Evolutionary conservation across 2,113 vertebrate genomes (phyloP).

Genomic region (Colius striatus): DNA sequence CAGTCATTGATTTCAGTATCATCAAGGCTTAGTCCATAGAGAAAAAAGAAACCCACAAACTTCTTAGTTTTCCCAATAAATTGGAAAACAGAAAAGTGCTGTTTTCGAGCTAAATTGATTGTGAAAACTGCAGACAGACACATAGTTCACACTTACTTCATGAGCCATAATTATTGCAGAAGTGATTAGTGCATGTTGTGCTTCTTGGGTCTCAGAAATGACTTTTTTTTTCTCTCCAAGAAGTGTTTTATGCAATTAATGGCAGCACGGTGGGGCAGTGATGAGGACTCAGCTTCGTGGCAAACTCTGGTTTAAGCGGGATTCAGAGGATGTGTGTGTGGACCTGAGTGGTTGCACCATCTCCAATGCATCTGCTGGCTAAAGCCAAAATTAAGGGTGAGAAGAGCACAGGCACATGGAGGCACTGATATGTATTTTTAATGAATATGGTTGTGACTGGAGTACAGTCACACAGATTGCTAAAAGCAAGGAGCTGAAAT

Average conservation of each 20-base stretch:
- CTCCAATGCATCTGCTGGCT: not conserved
- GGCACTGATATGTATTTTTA: not conserved
- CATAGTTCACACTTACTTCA: not conserved
- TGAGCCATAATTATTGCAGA: not conserved
- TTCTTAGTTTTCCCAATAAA: not conserved
- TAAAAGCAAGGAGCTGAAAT: not conserved
- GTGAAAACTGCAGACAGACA: not conserved
- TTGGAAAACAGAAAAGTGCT: not conserved
- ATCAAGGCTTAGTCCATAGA: not conserved
- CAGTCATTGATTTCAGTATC: not conserved
- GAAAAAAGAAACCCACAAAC: not conserved
- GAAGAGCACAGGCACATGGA: not conserved
- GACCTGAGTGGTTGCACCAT: not conserved
- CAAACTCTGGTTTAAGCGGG: not conserved
- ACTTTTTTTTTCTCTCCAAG: not conserved
- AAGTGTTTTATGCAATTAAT: not conserved
- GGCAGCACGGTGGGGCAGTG: not conserved
- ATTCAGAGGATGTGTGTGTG: not conserved
- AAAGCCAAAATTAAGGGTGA: not conserved
- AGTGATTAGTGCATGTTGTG: not conserved
- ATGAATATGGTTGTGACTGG: not conserved
- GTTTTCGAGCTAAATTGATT: not conserved
- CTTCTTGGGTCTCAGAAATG: not conserved
- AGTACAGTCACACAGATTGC: not conserved
- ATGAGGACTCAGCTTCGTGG: not conserved